Percentiles rank a stretch among this genome's conserved stretches.
Evolutionary conservation across 2,113 vertebrate species (phyloP).

Genomic region (Sinocyclocheilus anophthalmus): DNA sequence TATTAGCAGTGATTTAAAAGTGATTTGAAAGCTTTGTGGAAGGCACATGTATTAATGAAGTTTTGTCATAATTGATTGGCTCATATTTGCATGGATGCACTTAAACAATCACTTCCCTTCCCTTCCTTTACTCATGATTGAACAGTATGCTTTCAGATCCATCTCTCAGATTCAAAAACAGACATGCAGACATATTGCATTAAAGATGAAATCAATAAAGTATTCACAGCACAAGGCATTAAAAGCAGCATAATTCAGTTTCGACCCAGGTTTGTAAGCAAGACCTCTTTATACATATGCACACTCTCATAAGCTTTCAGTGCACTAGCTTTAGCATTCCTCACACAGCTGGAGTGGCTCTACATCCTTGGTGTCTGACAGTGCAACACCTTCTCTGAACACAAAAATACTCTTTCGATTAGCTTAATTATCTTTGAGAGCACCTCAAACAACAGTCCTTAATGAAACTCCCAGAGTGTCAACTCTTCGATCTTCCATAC

Average conservation of each 20-base stretch:
- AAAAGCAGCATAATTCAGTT: background rate
- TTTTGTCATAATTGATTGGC: background rate
- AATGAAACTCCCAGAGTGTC: background rate
- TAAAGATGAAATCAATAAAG: background rate
- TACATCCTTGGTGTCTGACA: background rate
- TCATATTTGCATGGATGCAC: too few relatives aligned
- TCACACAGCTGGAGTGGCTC: background rate
- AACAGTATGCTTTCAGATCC: background rate
- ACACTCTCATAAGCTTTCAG: background rate
- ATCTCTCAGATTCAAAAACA: background rate
- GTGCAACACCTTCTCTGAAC: background rate
- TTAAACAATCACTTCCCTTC: background rate
- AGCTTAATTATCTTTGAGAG: background rate
- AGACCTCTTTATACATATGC: background rate
- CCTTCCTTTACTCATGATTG: background rate
- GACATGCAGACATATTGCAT: background rate
- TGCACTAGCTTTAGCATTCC: background rate
- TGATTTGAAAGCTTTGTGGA: background rate
- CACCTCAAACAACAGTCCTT: background rate
- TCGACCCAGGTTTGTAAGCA: background rate
- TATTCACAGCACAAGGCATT: background rate
- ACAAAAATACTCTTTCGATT: background rate
- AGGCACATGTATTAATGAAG: background rate
- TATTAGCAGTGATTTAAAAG: conserved; percentile 18
- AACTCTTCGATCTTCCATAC: background rate